Evolutionary conservation across 2,888 invertebrate species (phyloP), one percentile per base, ranked within the genome.

Genomic region (Drosophila nr. perissopoda): DNA sequence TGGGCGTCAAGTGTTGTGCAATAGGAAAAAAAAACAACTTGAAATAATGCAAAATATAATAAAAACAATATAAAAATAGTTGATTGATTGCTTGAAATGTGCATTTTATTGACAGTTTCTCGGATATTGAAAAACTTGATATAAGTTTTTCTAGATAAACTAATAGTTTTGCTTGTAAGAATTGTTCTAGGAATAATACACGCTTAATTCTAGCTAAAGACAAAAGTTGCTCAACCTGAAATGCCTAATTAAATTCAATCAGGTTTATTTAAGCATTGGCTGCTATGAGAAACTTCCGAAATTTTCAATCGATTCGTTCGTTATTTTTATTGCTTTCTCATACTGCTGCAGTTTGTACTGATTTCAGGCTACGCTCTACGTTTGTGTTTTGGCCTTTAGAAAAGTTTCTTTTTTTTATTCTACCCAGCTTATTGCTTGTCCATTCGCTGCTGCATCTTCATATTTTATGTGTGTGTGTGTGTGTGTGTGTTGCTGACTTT

Each of bases 321-420:
- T 29, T 16, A 13, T 34, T 53, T 18, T 60, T 40, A 31, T 36
- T 61, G n/a, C 29, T 27, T n/a, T 62, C 38, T 7, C 27, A 21
- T 21, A 10, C 21, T n/a, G n/a, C 16, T 33, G 6, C 13, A 0
- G 29, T 7, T 29, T 29, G 6, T 42, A 54, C 40, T 33, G 40
- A 71, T 62, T 70, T 45, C 18, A 42, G 60, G 48, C 11, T 21
- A 21, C 10, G 21, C 29, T 34, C 48, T 64, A 63, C 62, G 72
- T 80, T 69, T 60, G 42, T 69, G 51, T 62, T 73, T 67, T 71
- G 63, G 62, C 75, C 61, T 75, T 74, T 69, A 63, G 64, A 59
- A 62, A 71, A 69, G 60, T 78, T 69, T 13, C 3, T 18, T 18
- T 16, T 16, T 52, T 56, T 45, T 38, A 42, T 54, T 57, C 51